Percentiles rank a stretch among this genome's conserved stretches.
These are phyloP conservation scores for Corydoras sp. DNA, from an alignment of 2,113 vertebrate species.

Conservation along the genomic window DNA sequence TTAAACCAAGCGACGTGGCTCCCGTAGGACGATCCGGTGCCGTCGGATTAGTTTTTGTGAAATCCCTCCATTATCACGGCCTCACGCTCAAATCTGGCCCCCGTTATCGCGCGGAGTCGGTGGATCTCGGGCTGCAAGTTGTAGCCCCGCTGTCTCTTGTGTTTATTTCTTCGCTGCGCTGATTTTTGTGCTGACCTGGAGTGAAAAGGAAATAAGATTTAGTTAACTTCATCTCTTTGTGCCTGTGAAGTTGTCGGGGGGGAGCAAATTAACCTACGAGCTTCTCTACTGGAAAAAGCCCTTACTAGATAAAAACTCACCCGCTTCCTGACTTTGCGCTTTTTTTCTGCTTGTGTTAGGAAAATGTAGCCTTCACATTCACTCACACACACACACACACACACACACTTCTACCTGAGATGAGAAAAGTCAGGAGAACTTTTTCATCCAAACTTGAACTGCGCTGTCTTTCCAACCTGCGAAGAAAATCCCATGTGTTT, in stretches of 20 bases:
- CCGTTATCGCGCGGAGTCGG: too few relatives aligned
- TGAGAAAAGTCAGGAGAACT: slow-evolving; percentile 52
- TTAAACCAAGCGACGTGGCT: too few relatives aligned
- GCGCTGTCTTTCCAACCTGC: background rate
- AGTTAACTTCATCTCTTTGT: slow-evolving; percentile 46
- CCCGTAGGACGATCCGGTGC: too few relatives aligned
- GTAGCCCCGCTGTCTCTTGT: background rate
- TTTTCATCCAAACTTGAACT: slow-evolving; percentile 1
- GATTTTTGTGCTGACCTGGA: slow-evolving; percentile 48
- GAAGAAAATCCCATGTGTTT: too few relatives aligned
- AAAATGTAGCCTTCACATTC: slow-evolving; percentile 60
- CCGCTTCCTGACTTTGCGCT: slow-evolving; percentile 63
- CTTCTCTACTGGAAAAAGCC: slow-evolving; percentile 49
- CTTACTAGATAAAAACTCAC: slow-evolving; percentile 51
- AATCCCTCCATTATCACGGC: too few relatives aligned
- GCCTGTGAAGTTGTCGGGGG: slow-evolving; percentile 23
- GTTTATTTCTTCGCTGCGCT: slow-evolving; percentile 31
- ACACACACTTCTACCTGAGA: slow-evolving; percentile 66
- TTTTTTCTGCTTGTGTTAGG: slow-evolving; percentile 67
- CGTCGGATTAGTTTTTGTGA: too few relatives aligned
- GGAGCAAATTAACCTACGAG: slow-evolving; percentile 52
- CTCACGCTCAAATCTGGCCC: too few relatives aligned
- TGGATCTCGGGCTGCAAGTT: too few relatives aligned
- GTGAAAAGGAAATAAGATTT: slow-evolving; percentile 47
- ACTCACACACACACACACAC: slow-evolving; percentile 48